A percentile compares a stretch with the other conserved stretches of the same genome.
Evolutionary conservation across 2,797 vertebrate genomes (phyloP).

Genomic region (Sebastes nivosus): DNA sequence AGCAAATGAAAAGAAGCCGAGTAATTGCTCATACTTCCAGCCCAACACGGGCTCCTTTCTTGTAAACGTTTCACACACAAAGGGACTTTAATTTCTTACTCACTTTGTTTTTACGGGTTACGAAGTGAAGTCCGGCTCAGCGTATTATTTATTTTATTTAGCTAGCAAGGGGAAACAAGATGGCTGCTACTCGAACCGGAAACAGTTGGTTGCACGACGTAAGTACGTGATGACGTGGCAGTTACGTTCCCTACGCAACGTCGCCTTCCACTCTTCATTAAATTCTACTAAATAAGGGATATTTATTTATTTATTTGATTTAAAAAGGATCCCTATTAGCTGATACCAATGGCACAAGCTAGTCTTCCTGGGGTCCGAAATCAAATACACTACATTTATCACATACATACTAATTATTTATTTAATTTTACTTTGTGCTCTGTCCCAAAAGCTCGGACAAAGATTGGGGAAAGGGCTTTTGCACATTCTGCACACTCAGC

Average conservation of each 20-base stretch:
- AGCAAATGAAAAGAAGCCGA: constrained; percentile 77
- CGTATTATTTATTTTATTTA: constrained; percentile 88
- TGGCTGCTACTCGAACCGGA: constrained; percentile 85
- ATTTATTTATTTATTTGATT: too few relatives aligned
- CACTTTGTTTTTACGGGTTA: constrained; percentile 78
- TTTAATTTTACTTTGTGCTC: too few relatives aligned
- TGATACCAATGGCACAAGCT: too few relatives aligned
- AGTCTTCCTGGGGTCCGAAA: too few relatives aligned
- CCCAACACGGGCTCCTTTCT: constrained; percentile 8
- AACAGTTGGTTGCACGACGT: constrained; percentile 51
- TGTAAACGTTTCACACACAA: background rate
- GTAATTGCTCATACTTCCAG: constrained; percentile 46
- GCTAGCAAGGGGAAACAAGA: constrained; percentile 87
- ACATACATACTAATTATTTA: too few relatives aligned
- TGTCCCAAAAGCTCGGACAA: too few relatives aligned
- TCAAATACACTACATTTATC: too few relatives aligned
- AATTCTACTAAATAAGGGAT: background rate
- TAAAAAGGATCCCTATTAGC: too few relatives aligned
- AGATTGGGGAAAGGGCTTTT: too few relatives aligned
- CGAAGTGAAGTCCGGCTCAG: constrained; percentile 80
- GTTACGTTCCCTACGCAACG: background rate
- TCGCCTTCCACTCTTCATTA: background rate
- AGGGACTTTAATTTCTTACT: constrained; percentile 71
- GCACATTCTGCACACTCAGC: too few relatives aligned
- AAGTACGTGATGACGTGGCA: constrained; percentile 47